Evolutionary conservation across 2,888 invertebrate genomes (phyloP), one percentile per base, ranked within the genome.

Genomic region (Cosmorhoe ocellata): DNA sequence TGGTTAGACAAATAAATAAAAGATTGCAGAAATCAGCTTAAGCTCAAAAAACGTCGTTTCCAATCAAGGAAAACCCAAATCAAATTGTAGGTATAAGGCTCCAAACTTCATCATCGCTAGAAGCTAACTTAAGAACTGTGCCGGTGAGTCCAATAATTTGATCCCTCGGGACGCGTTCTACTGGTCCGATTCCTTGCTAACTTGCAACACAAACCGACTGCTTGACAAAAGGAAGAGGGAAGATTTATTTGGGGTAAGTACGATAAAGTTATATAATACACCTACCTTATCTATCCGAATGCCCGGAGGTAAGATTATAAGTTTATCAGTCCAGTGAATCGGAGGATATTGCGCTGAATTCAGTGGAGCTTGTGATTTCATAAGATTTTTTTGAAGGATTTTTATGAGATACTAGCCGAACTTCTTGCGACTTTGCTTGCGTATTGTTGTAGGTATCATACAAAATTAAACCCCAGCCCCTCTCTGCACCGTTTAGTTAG

Each of bases 41-140:
- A 18, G 2, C 24, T 7, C 24, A 8, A 32, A 32, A 12, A 24
- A 11, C 4, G 10, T 24, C 24, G 9, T 12, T 26, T 12, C 13
- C 24, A 37, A 26, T 26, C 26, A 26, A 8, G 26, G 31, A 41
- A 26, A 42, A 11, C 11, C 26, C 33, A 7, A 24, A 39, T 54
- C 1, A 59, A 24, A 40, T 36, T 63, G 61, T n/a, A n/a, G n/a
- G n/a, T 0, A 62, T 6, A 42, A 42, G 27, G 12, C 18, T 31
- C 34, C 41, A 12, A 27, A 26, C 39, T 39, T 27, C 11, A 11
- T 27, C 12, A 38, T 47, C 47, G 32, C 22, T 31, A 48, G 42
- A 2, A 37, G 18, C 18, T 11, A 36, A 40, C 3, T 18, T 41
- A 31, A 32, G 28, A 41, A 13, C 30, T 7, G 10, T 26, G 10